Conservation (phyloP, 2,797 vertebrate species). For the Sphaeramia orbicularis region DNA sequence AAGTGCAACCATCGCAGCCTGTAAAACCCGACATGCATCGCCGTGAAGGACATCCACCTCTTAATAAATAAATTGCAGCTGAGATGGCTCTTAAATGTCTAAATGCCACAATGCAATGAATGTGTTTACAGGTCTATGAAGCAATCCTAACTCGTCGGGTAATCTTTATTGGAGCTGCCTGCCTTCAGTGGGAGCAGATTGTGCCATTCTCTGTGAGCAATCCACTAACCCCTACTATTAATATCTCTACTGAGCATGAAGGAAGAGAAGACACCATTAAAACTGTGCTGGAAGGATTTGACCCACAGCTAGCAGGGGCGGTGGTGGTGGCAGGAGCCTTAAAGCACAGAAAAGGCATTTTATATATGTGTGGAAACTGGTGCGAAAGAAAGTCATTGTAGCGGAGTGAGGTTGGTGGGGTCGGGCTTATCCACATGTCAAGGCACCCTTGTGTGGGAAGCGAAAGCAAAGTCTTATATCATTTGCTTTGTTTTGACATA, state of each 20-base stretch:
- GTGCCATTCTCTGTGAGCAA: conserved; percentile 17
- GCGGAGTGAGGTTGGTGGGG: conserved; percentile 13
- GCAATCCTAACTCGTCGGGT: conserved; percentile 25
- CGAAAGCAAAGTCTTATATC: conserved; percentile 17
- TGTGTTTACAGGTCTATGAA: conserved; percentile 58
- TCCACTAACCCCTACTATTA: conserved; percentile 46
- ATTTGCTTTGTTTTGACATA: conserved; percentile 33
- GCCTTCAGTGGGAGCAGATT: conserved; percentile 18
- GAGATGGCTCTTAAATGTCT: conserved; percentile 53
- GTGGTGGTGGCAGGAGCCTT: conserved; percentile 25
- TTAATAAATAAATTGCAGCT: conserved; percentile 50
- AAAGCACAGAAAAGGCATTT: conserved; percentile 18
- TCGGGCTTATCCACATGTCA: conserved; percentile 29
- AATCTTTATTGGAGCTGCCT: conserved; percentile 41
- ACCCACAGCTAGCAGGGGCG: conserved; percentile 45
- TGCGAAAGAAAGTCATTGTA: conserved; percentile 11
- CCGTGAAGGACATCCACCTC: conserved; percentile 37
- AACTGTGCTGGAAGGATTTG: conserved; percentile 52
- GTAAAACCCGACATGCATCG: conserved; percentile 35
- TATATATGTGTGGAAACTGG: conserved; percentile 14
- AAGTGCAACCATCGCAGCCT: conserved; percentile 8
- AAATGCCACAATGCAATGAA: conserved; percentile 34
- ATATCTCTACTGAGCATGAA: conserved; percentile 40
- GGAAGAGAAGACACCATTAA: conserved; percentile 56
- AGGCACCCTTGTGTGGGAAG: conserved; percentile 20